These are phyloP conservation scores for Drosophila koepferae DNA, from an alignment of 2,888 invertebrate species.

Conservation along the genomic window DNA sequence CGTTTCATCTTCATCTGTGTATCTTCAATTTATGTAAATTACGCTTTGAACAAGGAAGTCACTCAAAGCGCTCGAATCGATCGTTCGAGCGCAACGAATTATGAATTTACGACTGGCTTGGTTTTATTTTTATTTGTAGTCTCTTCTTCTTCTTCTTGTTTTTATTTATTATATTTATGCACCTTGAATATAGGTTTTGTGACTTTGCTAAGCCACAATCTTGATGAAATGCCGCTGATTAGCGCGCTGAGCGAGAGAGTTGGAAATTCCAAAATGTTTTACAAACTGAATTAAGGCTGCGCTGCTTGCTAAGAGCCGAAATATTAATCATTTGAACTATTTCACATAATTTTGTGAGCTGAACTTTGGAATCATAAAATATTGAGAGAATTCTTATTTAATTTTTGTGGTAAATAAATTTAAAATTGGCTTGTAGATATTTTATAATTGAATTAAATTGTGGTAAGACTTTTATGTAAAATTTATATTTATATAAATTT, in stretches of 20 bases:
- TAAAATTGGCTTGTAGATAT: not conserved
- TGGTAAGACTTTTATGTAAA: too few species aligned
- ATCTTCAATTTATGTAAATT: conserved; percentile 77
- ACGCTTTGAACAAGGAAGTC: conserved; percentile 72
- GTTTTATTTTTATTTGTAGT: not conserved
- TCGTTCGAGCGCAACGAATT: conserved; percentile 69
- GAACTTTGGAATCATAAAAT: not conserved
- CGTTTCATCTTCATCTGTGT: conserved; percentile 70
- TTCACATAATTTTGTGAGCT: not conserved
- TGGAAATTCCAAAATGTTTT: not conserved
- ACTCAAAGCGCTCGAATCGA: conserved; percentile 45
- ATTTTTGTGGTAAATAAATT: not conserved
- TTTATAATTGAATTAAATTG: not conserved
- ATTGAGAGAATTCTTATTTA: not conserved
- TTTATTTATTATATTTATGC: conserved; percentile 40
- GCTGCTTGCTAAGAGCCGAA: not conserved
- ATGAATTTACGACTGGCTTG: conserved; percentile 65
- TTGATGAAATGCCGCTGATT: conserved; percentile 18
- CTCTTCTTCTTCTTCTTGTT: conserved; percentile 1
- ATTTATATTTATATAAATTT: too few species aligned
- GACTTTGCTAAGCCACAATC: conserved; percentile 1
- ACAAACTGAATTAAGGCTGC: not conserved
- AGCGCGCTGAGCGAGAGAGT: conserved; percentile 1
- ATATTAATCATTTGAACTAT: not conserved
- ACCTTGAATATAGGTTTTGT: conserved; percentile 30